These are phyloP conservation scores for Mormyrus iriodes DNA, from an alignment of 2,113 vertebrate species.

Conservation along the genomic window DNA sequence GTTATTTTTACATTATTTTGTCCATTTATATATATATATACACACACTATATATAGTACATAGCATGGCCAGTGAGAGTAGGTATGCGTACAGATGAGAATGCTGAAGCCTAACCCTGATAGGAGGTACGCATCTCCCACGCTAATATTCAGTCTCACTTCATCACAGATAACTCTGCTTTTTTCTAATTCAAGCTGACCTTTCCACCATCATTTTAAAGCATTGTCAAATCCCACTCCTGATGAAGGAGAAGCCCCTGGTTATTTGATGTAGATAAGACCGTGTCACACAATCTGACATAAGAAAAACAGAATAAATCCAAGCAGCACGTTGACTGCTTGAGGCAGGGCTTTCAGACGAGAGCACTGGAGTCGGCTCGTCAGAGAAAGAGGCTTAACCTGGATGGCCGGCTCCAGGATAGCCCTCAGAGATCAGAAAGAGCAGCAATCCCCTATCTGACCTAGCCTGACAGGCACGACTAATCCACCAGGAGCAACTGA, in stretches of 20 bases:
- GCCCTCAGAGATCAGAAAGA: not conserved
- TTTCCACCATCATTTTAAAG: not conserved
- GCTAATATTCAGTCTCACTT: not conserved
- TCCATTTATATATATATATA: not conserved
- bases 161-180: not conserved
- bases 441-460: not conserved
- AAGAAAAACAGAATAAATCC: not conserved
- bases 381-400: not conserved
- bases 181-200: not conserved
- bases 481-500: not conserved
- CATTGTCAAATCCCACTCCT: not conserved
- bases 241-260: not conserved
- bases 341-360: not conserved
- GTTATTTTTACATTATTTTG: no score
- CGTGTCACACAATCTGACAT: not conserved
- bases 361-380: not conserved
- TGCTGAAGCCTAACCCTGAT: not conserved
- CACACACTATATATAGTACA: not conserved
- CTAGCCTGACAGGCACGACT: not conserved
- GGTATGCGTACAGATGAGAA: no score
- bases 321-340: not conserved
- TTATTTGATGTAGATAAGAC: not conserved
- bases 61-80: not conserved
- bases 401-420: not conserved
- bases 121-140: not conserved